Percentiles rank a stretch among this genome's conserved stretches.
These are phyloP conservation scores for Vollenhovia emeryi DNA, from an alignment of 1,140 invertebrate genomes.

Conservation along the genomic window DNA sequence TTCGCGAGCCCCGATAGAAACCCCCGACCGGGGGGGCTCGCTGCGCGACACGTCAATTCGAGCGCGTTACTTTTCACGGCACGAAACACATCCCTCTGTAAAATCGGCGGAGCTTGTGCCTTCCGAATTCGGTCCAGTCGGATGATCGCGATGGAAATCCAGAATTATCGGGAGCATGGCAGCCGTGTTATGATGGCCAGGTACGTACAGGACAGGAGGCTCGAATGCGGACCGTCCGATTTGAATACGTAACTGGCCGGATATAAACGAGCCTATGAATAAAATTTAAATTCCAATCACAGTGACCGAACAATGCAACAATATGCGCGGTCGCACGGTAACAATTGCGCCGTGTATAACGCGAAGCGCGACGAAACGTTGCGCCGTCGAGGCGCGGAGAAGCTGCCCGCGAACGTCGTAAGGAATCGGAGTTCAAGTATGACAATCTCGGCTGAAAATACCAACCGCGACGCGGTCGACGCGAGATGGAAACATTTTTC, in stretches of 20 bases:
- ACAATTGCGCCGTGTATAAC: constrained; percentile 66
- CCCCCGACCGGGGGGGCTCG: too few relatives aligned
- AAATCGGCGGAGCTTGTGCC: constrained; percentile 65
- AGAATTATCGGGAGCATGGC: constrained; percentile 68
- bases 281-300: constrained; percentile 82
- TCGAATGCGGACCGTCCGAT: constrained; percentile 72
- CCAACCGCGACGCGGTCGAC: neutral
- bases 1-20: neutral
- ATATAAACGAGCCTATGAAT: constrained; percentile 82
- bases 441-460: neutral
- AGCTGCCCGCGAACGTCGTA: neutral
- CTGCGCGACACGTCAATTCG: constrained; percentile 8
- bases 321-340: constrained; percentile 65
- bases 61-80: constrained; percentile 39
- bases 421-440: neutral
- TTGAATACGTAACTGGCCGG: constrained; percentile 81
- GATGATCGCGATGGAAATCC: constrained; percentile 70
- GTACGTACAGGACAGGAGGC: constrained; percentile 53
- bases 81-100: neutral
- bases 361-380: constrained; percentile 37
- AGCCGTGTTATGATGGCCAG: constrained; percentile 42
- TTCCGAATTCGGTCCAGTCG: constrained; percentile 41
- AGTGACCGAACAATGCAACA: constrained; percentile 78
- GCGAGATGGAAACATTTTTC: neutral
- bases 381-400: constrained; percentile 23